Base-by-base conservation (phyloP, 2,888 invertebrate species). In the Leucophora obtusa region DNA sequence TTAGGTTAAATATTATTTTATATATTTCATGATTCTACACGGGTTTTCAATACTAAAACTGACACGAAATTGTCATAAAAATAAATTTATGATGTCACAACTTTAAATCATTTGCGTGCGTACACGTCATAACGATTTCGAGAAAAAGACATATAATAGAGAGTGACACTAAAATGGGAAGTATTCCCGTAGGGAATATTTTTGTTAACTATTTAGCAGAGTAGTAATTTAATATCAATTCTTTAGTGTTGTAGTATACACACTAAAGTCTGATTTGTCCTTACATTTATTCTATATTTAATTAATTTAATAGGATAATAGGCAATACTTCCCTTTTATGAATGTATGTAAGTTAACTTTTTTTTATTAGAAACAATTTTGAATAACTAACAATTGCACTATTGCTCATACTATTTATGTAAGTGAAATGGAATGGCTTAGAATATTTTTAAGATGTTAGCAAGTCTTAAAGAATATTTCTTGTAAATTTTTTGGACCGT, bases 41-140 rank as follows among this genome's bases (percentile, higher is more conserved):
- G 38, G 14, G 14, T 54, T 77, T 35, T 51, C 58, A 76, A 59
- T 70, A 65, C 53, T n/a, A 65, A 66, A 71, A 66, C 53, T 60
- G 77, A 66, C 77, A 77, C 77, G 77, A 66, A 77, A 65, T 77
- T 71, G 59, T 66, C 65, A 77, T 77, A 77, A 71, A 77, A 76
- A 66, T 71, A 71, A 77, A 77, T 77, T 77, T 77, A 77, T 77
- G 77, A 77, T 77, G 77, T 77, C 77, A 66, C 65, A 77, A 71
- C 59, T 71, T 69, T 59, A 35, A 21, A 65, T 70, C 63, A 66
- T 60, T 77, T 77, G 77, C 76, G 53, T 71, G 76, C 38, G 58
- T 59, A 59, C 15, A 77, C 62, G 70, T 71, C 70, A 70, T 63
- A 70, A 58, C 2, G 28, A 51, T 58, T 70, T 63, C 8, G 18